Conservation (phyloP, 2,113 vertebrate genomes). For the Pseudolaguvia tuberculata region DNA sequence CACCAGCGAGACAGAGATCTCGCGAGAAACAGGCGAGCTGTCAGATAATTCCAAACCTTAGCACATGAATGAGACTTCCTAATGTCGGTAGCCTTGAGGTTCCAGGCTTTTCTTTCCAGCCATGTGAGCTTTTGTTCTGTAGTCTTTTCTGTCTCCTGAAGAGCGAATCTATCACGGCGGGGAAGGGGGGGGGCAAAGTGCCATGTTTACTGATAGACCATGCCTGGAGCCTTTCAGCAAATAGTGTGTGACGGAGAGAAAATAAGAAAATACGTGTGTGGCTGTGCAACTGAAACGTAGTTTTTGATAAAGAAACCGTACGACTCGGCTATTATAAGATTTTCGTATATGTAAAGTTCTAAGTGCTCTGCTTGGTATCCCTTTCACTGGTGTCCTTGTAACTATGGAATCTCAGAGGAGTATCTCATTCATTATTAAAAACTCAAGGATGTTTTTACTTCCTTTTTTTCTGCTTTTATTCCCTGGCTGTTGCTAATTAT, state of each 20-base stretch:
- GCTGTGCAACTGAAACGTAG: neutral
- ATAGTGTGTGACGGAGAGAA: slow-evolving; percentile 21
- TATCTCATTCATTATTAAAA: slow-evolving; percentile 70
- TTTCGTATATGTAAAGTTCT: slow-evolving; percentile 48
- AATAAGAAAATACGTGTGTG: neutral
- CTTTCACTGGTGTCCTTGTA: slow-evolving; percentile 57
- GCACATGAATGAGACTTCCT: slow-evolving; percentile 44
- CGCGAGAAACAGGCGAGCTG: slow-evolving; percentile 31
- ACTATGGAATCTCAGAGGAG: slow-evolving; percentile 57
- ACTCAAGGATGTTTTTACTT: slow-evolving; percentile 50
- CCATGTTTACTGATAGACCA: slow-evolving; percentile 35
- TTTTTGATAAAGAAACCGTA: neutral
- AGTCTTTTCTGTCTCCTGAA: slow-evolving; percentile 15
- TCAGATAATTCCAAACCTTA: slow-evolving; percentile 33
- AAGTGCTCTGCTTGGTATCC: slow-evolving; percentile 62
- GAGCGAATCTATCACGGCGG: slow-evolving; percentile 9
- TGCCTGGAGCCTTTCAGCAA: slow-evolving; percentile 33
- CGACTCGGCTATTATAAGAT: slow-evolving; percentile 43
- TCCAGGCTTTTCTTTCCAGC: slow-evolving; percentile 37
- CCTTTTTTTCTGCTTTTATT: slow-evolving; percentile 39
- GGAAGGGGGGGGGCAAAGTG: slow-evolving; percentile 31
- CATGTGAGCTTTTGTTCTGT: slow-evolving; percentile 20
- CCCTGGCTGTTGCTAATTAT: slow-evolving; percentile 31
- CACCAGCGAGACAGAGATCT: slow-evolving; percentile 20
- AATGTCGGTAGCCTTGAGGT: slow-evolving; percentile 45